Evolutionary conservation across 2,113 vertebrate genomes (phyloP), one percentile per base, ranked within the genome.

Genomic region (Hemiprocne comata): DNA sequence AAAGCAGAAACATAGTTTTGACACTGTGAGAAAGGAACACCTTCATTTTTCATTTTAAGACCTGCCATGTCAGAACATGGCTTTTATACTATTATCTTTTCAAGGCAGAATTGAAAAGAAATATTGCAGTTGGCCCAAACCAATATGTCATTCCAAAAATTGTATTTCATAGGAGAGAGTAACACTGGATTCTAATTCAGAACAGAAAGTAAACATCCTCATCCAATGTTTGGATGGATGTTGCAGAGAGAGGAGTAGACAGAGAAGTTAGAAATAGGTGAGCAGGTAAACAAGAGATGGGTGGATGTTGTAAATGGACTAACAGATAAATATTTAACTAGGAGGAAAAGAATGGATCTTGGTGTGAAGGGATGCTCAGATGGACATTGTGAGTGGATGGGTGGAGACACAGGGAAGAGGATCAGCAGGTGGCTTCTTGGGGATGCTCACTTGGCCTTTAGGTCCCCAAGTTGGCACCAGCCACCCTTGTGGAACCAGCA

Each of bases 1-100:
- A 79, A 79, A 91, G 71, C n/a, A 79, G 78, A 53, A 69, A 24
- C 55, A 33, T 13, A 42, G 78, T 65, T 94, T 85, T 89, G 92
- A 44, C 62, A 54, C 17, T 57, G 77, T 53, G 73, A n/a, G 71
- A 28, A 75, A 91, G 58, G 26, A 72, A 75, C 40, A 34, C 24
- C 24, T 91, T 82, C 81, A 70, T 93, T 90, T 94, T 84, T 92
- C 73, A 93, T 74, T 88, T 73, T 21, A 51, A 89, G 79, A 73
- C 50, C n/a, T 78, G 44, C 61, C 15, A 11, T 50, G 50, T 51
- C 80, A 60, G 73, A 89, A 78, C 74, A 66, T 28, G 57, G 55
- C 71, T 89, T 89, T 89, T 85, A 75, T 17, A 46, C 72, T 42
- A 33, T 65, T 85, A 82, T 73, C 89, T 93, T 95, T 78, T 84